Conservation (phyloP, 2,797 vertebrate species). For the Brachymystax lenok region DNA sequence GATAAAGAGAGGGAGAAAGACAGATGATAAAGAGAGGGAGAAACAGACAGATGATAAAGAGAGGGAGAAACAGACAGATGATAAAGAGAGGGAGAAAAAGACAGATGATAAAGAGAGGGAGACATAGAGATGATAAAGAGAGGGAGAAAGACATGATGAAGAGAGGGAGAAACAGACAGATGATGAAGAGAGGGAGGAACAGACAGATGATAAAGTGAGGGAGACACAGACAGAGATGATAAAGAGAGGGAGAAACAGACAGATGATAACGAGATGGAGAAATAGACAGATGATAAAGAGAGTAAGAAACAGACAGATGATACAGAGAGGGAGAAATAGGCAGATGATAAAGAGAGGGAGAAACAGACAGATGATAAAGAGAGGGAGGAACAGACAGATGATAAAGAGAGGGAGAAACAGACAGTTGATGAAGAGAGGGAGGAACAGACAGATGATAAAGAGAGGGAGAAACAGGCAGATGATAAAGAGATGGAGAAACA, state of each 20-base stretch:
- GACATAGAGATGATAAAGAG: slow-evolving; percentile 24
- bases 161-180: not conserved
- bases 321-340: not conserved
- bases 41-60: slow-evolving; percentile 25
- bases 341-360: not conserved
- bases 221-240: not conserved
- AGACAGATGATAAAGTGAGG: not conserved
- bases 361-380: slow-evolving; percentile 25
- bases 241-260: too few species aligned
- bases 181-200: too few species aligned
- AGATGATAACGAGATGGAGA: not conserved
- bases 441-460: too few species aligned
- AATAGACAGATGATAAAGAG: slow-evolving; percentile 24
- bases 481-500: too few species aligned
- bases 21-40: not conserved
- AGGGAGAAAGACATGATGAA: slow-evolving; percentile 17
- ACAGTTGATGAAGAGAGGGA: too few species aligned
- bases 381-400: slow-evolving; percentile 9
- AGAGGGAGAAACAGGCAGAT: not conserved
- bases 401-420: slow-evolving; percentile 5
- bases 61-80: slow-evolving; percentile 20
- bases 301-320: slow-evolving; percentile 19
- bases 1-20: too few species aligned
- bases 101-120: not conserved
- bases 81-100: not conserved